phyloP scores from a whole-genome alignment of 2,888 invertebrate species.

The Eupithecia abbreviata region DNA sequence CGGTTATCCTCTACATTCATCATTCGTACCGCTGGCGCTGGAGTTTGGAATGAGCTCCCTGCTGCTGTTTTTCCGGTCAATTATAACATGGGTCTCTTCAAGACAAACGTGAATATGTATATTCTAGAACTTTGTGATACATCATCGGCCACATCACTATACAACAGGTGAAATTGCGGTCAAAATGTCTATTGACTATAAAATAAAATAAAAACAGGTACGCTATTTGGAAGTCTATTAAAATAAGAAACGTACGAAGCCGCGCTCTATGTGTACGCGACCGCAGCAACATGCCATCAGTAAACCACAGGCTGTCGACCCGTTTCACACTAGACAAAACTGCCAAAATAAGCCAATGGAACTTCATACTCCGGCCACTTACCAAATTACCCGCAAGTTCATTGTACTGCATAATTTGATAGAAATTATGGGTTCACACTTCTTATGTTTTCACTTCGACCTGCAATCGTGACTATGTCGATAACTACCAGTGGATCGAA shows the following conservation, averaged over 20 bases:
- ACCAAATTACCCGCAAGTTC: constrained; percentile 75
- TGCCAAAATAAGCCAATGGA: constrained; percentile 66
- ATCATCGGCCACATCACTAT: too few species aligned
- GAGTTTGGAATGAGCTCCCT: too few species aligned
- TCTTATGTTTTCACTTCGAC: constrained; percentile 77
- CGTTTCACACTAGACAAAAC: constrained; percentile 65
- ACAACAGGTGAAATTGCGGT: too few species aligned
- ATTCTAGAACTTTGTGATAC: too few species aligned
- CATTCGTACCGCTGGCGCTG: too few species aligned
- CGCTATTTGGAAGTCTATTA: constrained; percentile 29
- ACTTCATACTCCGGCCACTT: constrained; percentile 69
- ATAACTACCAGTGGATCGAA: constrained; percentile 71
- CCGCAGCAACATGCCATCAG: constrained; percentile 60
- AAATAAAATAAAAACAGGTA: not conserved
- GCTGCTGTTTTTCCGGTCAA: too few species aligned
- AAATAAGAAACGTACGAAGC: constrained; percentile 30
- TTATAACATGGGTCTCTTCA: too few species aligned
- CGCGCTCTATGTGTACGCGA: constrained; percentile 20
- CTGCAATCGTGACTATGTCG: constrained; percentile 74
- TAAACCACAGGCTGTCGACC: constrained; percentile 64
- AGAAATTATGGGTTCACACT: constrained; percentile 81
- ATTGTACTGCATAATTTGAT: constrained; percentile 75
- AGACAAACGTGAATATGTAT: too few species aligned
- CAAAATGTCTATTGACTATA: too few species aligned
- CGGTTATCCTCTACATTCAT: too few species aligned